Evolutionary conservation across 2,888 invertebrate species (phyloP).

Genomic region (Asteroscopus sphinx): DNA sequence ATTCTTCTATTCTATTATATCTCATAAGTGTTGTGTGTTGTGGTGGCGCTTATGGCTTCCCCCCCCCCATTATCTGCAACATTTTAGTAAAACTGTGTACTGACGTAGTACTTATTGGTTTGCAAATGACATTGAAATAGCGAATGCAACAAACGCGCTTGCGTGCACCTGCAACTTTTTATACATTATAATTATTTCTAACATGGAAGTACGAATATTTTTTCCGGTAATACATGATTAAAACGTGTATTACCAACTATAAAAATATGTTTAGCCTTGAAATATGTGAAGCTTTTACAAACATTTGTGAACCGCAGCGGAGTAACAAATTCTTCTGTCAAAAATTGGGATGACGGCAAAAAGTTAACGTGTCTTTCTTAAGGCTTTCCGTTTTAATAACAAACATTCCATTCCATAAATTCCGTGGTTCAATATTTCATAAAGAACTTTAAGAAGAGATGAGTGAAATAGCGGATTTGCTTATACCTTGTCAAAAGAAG

Average conservation of each 20-base stretch:
- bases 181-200: constrained; percentile 34
- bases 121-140: constrained; percentile 54
- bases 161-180: constrained; percentile 33
- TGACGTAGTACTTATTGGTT: constrained; percentile 15
- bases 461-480: neutral
- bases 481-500: neutral
- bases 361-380: neutral
- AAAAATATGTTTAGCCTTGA: constrained; percentile 17
- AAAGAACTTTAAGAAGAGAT: neutral
- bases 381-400: neutral
- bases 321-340: neutral
- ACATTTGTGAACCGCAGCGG: neutral
- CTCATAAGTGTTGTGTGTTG: too few species aligned
- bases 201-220: constrained; percentile 36
- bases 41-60: too few species aligned
- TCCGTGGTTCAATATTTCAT: constrained; percentile 1
- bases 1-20: too few species aligned
- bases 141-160: constrained; percentile 22
- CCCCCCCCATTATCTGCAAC: neutral
- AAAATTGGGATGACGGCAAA: neutral
- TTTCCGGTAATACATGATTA: constrained; percentile 38
- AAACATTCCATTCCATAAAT: neutral
- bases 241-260: constrained; percentile 14
- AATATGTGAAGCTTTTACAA: constrained; percentile 8
- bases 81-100: constrained; percentile 5